Percentiles rank a stretch among this genome's conserved stretches.
Evolutionary conservation across 2,113 vertebrate genomes (phyloP).

Genomic region (Leucosticte australis): DNA sequence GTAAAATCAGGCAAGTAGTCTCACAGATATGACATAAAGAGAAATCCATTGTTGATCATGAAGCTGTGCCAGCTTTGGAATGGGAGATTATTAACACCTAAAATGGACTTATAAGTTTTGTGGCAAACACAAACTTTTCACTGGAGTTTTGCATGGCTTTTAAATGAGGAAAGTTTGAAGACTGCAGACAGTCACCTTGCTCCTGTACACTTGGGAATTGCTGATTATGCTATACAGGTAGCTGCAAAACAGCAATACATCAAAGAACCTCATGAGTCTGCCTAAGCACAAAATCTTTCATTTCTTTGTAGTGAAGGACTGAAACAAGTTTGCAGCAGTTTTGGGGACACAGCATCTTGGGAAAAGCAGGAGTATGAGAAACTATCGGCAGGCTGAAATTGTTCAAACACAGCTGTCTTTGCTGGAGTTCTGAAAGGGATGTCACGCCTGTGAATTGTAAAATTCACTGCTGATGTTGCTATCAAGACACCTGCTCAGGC

Average conservation of each 20-base stretch:
- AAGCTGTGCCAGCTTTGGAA: not conserved
- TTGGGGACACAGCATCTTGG: not conserved
- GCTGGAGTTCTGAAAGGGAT: not conserved
- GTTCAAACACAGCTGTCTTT: constrained; percentile 12
- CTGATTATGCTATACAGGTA: not conserved
- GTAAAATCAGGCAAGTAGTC: not conserved
- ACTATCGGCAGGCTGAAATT: not conserved
- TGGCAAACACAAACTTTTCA: not conserved
- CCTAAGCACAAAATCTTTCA: not conserved
- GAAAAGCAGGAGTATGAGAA: not conserved
- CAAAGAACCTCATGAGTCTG: not conserved
- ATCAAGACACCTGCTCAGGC: not conserved
- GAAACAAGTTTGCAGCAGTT: not conserved
- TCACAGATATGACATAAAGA: not conserved
- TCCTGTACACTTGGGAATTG: not conserved
- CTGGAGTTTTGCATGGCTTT: not conserved
- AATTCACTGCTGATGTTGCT: not conserved
- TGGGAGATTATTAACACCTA: not conserved
- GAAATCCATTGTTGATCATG: not conserved
- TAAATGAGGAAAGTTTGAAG: not conserved
- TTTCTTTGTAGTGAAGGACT: not conserved
- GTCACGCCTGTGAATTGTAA: constrained; percentile 11
- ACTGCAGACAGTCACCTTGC: not conserved
- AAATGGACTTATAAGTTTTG: not conserved
- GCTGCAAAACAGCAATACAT: not conserved